Evolutionary conservation across 2,888 invertebrate species (phyloP).

Genomic region (Drosophila percnosoma): DNA sequence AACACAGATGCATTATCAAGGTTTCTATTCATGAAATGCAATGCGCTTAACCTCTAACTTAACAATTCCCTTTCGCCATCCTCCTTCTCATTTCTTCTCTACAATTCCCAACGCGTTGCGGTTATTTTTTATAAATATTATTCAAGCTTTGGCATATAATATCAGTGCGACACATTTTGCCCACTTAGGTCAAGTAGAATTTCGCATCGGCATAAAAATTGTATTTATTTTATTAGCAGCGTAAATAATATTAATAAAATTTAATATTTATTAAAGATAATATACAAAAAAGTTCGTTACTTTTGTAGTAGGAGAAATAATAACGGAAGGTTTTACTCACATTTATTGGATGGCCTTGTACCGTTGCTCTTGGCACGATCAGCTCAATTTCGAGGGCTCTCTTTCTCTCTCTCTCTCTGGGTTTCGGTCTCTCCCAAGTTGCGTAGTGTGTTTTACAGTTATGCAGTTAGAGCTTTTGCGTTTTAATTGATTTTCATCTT

Average conservation of each 20-base stretch:
- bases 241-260: background rate
- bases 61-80: background rate
- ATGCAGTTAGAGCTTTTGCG: slow-evolving; percentile 50
- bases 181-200: background rate
- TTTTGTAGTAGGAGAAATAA: background rate
- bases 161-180: background rate
- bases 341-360: slow-evolving; percentile 56
- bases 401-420: slow-evolving; percentile 13
- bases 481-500: slow-evolving; percentile 31
- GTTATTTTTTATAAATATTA: slow-evolving; percentile 6
- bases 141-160: background rate
- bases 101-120: slow-evolving; percentile 27
- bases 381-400: slow-evolving; percentile 21
- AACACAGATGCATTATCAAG: slow-evolving; percentile 37
- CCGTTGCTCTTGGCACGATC: slow-evolving; percentile 55
- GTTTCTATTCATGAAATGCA: slow-evolving; percentile 43
- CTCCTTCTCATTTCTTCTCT: background rate
- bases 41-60: slow-evolving; percentile 19
- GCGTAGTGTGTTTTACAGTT: slow-evolving; percentile 51
- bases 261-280: background rate
- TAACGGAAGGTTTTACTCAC: slow-evolving; percentile 45
- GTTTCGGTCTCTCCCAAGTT: slow-evolving; percentile 56
- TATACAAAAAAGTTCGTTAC: background rate
- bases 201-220: background rate
- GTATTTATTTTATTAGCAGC: background rate